These are phyloP conservation scores for Auanema sp. DNA, from an alignment of 2,888 invertebrate species.

Conservation along the genomic window DNA sequence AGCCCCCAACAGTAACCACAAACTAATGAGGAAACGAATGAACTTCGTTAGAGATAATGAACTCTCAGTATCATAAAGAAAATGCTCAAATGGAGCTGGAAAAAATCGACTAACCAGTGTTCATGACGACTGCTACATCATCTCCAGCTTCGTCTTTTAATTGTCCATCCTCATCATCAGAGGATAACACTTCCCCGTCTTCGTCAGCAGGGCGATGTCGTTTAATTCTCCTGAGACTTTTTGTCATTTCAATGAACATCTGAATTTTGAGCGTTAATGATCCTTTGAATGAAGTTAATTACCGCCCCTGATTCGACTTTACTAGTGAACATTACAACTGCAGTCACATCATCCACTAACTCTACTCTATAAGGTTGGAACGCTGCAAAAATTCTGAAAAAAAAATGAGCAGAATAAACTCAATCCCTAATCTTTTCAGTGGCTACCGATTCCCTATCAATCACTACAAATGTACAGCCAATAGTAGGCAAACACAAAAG, in stretches of 20 bases:
- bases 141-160: constrained; percentile 37
- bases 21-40: no score
- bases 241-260: constrained; percentile 47
- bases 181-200: constrained; percentile 41
- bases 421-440: no score
- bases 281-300: background rate
- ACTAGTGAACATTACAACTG: constrained; percentile 20
- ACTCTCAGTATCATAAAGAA: background rate
- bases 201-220: constrained; percentile 36
- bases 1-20: no score
- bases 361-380: constrained; percentile 37
- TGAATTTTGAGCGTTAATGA: constrained; percentile 12
- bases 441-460: no score
- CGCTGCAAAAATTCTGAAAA: constrained; percentile 50
- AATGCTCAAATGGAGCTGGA: no score
- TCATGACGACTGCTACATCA: constrained; percentile 38
- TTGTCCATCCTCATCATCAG: constrained; percentile 43
- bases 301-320: constrained; percentile 19
- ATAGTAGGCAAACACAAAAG: no score
- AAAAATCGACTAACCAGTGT: constrained; percentile 13
- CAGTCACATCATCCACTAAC: constrained; percentile 17
- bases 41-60: no score
- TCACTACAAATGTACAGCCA: no score
- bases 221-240: constrained; percentile 37
- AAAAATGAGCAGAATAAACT: background rate